These are phyloP conservation scores for Caenorhabditis latens DNA, from an alignment of 1,140 invertebrate genomes.

Conservation along the genomic window DNA sequence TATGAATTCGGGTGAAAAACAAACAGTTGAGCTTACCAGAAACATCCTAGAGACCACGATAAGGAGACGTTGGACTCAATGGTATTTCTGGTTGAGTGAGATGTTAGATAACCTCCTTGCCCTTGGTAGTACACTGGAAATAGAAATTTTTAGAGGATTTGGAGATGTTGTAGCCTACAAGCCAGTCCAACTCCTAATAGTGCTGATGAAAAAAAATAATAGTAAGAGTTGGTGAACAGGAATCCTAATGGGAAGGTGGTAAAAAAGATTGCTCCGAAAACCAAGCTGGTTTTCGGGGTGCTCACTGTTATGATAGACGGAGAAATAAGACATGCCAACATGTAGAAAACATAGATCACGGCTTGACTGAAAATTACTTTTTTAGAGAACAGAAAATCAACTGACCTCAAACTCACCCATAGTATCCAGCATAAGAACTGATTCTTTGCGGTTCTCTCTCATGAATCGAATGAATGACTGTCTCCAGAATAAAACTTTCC, in stretches of 20 bases:
- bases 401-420: conserved; percentile 33
- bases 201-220: conserved; percentile 55
- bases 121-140: conserved; percentile 60
- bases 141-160: background rate
- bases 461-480: conserved; percentile 59
- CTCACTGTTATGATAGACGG: conserved; percentile 41
- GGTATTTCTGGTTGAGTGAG: conserved; percentile 46
- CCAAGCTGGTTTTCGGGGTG: conserved; percentile 47
- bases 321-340: conserved; percentile 34
- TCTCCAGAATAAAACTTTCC: conserved; percentile 53
- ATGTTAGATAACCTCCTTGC: conserved; percentile 45
- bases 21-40: background rate
- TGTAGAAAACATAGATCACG: conserved; percentile 57
- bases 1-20: background rate
- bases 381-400: background rate
- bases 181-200: conserved; percentile 55
- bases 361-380: conserved; percentile 20
- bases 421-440: conserved; percentile 53
- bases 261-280: background rate
- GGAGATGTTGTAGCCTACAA: conserved; percentile 4
- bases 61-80: conserved; percentile 50
- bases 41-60: conserved; percentile 41
- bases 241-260: conserved; percentile 5
- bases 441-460: conserved; percentile 55
- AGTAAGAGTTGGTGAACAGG: conserved; percentile 51